Evolutionary conservation across 1,140 invertebrate species (phyloP), one percentile per base, ranked within the genome.

Genomic region (Magallana ariakensis): DNA sequence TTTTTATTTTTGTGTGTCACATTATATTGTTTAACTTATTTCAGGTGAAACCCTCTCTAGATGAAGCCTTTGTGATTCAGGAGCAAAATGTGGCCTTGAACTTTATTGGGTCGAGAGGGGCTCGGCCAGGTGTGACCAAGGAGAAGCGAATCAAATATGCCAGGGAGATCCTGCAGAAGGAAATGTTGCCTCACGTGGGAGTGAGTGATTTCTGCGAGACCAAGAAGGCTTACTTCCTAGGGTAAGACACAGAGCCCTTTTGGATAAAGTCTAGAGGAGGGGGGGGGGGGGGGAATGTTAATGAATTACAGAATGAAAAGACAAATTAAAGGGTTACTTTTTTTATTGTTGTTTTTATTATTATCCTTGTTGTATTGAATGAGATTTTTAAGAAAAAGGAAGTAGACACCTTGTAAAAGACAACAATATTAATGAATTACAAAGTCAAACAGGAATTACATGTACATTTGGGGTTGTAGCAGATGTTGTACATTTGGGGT

Each of bases 121-220:
- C 98, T 46, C 96, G 97, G 85, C 98, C 99, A 53, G 99, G 99
- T 95, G 99, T 99, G 0, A 99, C 98, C 0, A 99, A 98, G 95
- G 99, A 99, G 92, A 99, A 99, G 94, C 97, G 99, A 96, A 98
- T 99, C 54, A 99, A 99, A 95, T 99, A 99, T 95, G 99, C 99
- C 0, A 96, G 97, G 93, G 99, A 99, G 97, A 99, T 99, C 95
- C 95, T 99, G 86, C 99, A 99, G 93, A 99, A 99, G 93, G 99
- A 99, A 97, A 99, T 99, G 98, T 96, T 99, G 90, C 99, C 99
- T 13, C 99, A 99, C 95, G 98, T 99, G 87, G 99, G 99, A 91
- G 98, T 99, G 6, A 98, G 98, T 81, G 98, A 99, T 94, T 99
- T 99, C 95, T 99, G 99, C 96, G 99, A 99, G 96, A 99, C 99